These are phyloP conservation scores for Apteryx mantelli DNA, from an alignment of 2,113 vertebrate species.

Conservation along the genomic window DNA sequence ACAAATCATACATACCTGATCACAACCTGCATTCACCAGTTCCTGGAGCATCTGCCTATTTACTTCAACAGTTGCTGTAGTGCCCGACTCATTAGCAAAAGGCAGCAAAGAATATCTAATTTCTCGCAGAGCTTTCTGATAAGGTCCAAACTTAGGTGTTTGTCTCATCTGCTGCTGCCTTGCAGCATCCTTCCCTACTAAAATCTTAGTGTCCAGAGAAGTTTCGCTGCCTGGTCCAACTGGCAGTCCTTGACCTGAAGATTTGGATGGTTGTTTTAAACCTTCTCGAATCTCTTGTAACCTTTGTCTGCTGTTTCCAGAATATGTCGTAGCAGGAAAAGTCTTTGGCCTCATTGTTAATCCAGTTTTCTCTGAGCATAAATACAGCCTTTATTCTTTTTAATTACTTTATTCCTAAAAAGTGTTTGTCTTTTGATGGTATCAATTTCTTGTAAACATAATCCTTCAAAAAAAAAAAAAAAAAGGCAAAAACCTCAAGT, in stretches of 20 bases:
- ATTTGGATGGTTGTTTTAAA: conserved; percentile 94
- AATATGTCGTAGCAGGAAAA: conserved; percentile 94
- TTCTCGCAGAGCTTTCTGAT: conserved; percentile 95
- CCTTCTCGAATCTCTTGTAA: conserved; percentile 98
- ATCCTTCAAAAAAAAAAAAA: conserved; percentile 54
- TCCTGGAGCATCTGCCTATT: conserved; percentile 98
- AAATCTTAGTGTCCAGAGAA: conserved; percentile 83
- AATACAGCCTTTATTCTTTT: conserved; percentile 73
- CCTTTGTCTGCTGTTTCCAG: conserved; percentile 96
- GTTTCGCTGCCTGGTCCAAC: conserved; percentile 80
- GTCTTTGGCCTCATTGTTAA: conserved; percentile 98
- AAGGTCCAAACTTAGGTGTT: conserved; percentile 93
- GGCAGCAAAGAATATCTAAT: conserved; percentile 97
- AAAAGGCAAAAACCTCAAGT: conserved; percentile 20
- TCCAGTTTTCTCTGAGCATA: conserved; percentile 81
- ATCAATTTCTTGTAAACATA: conserved; percentile 76
- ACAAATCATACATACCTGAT: conserved; percentile 84
- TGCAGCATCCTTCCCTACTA: conserved; percentile 85
- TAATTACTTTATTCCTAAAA: conserved; percentile 18
- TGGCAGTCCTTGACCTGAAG: conserved; percentile 85
- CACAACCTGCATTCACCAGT: conserved; percentile 94
- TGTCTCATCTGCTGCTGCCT: conserved; percentile 91
- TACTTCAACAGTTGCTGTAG: conserved; percentile 84
- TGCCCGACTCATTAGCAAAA: conserved; percentile 91
- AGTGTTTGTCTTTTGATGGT: conserved; percentile 31